Evolutionary conservation across 2,797 vertebrate genomes (phyloP), one percentile per base, ranked within the genome.

Genomic region (Takifugu rubripes): DNA sequence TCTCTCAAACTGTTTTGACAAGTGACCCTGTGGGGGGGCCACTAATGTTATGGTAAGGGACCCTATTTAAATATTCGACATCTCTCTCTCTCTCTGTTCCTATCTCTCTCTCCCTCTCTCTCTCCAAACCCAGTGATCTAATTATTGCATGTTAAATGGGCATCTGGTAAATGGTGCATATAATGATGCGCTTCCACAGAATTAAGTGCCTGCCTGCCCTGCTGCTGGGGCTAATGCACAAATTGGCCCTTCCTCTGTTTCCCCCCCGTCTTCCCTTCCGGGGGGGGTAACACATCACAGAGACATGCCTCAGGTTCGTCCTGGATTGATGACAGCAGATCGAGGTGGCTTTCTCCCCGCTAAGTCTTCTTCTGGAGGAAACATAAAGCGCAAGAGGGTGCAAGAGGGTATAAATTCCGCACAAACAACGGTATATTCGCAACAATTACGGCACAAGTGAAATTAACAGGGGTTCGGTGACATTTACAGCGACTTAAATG

Each of bases 71-170:
- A 81, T 82, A 84, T 81, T 69, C 80, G 72, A 80, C 60, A 44
- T 86, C 77, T 74, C 70, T 9, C 59, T 68, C 64, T 70, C 72
- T 75, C 75, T 53, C 36, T 44, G 33, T 56, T 14, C 16, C 40
- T 7, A 36, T 21, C 16, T 26, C 10, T 2, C 31, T 33, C 83
- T 9, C 59, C 64, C 66, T 70, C 74, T 74, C 75, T 53, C 36
- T 44, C 83, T 72, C 81, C 77, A 75, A 88, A 86, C 74, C 86
- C 88, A 84, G 87, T 88, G 90, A 91, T 92, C 91, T 92, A 92
- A 93, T 92, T 92, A 93, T 91, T 92, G 91, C 90, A 91, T 93
- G 91, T 93, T 92, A 92, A 93, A 93, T 92, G 89, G 89, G 90
- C 91, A 90, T 91, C 90, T 91, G 91, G 89, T 91, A 92, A 93